phyloP scores from a whole-genome alignment of 2,113 vertebrate species.

The Pituophis catenifer region DNA sequence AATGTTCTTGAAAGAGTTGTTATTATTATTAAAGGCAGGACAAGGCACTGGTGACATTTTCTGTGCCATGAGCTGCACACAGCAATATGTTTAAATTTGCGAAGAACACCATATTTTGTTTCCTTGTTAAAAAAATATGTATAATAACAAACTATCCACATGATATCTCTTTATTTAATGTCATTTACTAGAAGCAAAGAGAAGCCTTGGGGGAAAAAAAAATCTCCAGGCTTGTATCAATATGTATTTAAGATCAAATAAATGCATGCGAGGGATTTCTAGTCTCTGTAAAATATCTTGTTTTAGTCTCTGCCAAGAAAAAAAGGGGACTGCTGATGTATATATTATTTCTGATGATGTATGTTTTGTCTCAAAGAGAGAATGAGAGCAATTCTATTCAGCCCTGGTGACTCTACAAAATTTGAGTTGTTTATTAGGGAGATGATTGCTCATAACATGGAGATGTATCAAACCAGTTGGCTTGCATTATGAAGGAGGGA shows the following conservation, averaged over 20 bases:
- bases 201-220: constrained; percentile 30
- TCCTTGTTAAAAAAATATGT: not conserved
- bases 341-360: not conserved
- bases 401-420: not conserved
- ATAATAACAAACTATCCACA: constrained; percentile 1
- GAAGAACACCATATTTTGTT: not conserved
- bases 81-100: not conserved
- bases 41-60: not conserved
- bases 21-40: not conserved
- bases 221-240: constrained; percentile 44
- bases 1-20: not conserved
- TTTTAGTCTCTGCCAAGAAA: constrained; percentile 34
- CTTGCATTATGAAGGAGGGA: not conserved
- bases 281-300: constrained; percentile 40
- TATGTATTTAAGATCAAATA: constrained; percentile 47
- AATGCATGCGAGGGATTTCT: constrained; percentile 35
- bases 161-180: not conserved
- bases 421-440: not conserved
- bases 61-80: not conserved
- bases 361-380: not conserved
- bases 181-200: constrained; percentile 34
- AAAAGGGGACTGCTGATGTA: not conserved
- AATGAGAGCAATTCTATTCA: not conserved
- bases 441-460: not conserved
- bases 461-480: not conserved